Evolutionary conservation across 2,888 invertebrate genomes (phyloP).

Genomic region (Acrobeloides nanus): DNA sequence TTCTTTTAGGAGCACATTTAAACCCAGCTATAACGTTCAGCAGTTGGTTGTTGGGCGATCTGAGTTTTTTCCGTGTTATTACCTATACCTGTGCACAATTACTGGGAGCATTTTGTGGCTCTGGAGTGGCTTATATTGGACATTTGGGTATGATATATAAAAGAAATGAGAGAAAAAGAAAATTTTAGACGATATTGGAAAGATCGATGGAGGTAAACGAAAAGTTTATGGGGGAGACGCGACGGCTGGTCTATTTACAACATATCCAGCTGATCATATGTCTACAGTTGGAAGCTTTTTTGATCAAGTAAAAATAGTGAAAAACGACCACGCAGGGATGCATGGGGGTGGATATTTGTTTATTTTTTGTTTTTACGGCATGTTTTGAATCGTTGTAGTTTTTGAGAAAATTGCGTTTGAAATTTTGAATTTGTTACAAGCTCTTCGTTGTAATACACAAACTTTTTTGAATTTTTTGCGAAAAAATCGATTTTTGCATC

Average conservation of each 20-base stretch:
- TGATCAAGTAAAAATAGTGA: conserved; percentile 56
- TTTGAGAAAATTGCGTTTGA: no score
- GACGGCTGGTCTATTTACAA: conserved; percentile 60
- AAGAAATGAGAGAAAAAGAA: no score
- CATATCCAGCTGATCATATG: conserved; percentile 58
- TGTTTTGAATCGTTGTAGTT: no score
- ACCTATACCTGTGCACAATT: conserved; percentile 32
- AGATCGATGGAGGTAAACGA: conserved; percentile 54
- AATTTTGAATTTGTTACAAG: no score
- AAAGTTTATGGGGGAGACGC: conserved; percentile 44
- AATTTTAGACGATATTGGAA: conserved; percentile 49
- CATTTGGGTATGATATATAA: conserved; percentile 45
- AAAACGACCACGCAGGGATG: no score
- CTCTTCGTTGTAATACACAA: no score
- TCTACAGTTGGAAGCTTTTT: conserved; percentile 55
- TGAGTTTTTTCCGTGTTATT: conserved; percentile 25
- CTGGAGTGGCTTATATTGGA: conserved; percentile 44
- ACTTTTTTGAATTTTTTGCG: no score
- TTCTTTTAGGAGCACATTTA: conserved; percentile 35
- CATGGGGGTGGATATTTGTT: no score
- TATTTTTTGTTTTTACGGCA: no score
- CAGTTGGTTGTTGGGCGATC: conserved; percentile 37
- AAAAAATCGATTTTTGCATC: no score
- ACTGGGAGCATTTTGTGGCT: conserved; percentile 49
- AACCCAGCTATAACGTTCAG: conserved; percentile 46